Evolutionary conservation across 1,140 invertebrate species (phyloP), one percentile per base, ranked within the genome.

Genomic region (Pseudomyrmex concolor): DNA sequence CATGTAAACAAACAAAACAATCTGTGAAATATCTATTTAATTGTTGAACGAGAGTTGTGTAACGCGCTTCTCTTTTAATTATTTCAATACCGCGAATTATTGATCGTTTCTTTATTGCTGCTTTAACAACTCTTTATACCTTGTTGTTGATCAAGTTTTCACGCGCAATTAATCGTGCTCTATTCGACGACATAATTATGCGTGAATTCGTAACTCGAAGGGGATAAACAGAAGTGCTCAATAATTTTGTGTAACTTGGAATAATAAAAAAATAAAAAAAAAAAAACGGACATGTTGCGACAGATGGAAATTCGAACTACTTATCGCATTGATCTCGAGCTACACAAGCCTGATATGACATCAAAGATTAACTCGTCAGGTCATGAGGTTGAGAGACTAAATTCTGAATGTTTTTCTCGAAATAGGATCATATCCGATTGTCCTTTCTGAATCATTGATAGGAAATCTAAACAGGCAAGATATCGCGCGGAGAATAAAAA

Each of bases 301-400:
- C 50, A 25, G n/a, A 48, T 48, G 50, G 5, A 70, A 70, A 50
- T 13, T 22, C 22, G 17, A 22, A 13, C 76, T 43, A 71, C 60
- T 55, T 54, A 80, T 80, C 54, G 43, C 64, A 59, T 25, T 19
- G 54, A 71, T 66, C 54, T 71, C 54, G 17, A 68, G 19, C 51
- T 34, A 5, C 34, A 7, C 34, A 34, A 34, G 34, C 5, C 5
- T 34, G 34, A 34, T 34, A 5, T 17, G 54, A 71, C 55, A 15
- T 70, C 66, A 60, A 80, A 71, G 76, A 22, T 80, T 71, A 71
- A 71, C 70, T 80, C 76, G 22, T 71, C 76, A n/a, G 55, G 43
- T 59, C 60, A 60, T 59, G 43, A 48, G 7, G 43, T 12, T 57
- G 17, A 45, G 67, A 54, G 43, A 15, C 9, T 54, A 70, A 70